These are phyloP conservation scores for Mixornis gularis DNA, from an alignment of 2,113 vertebrate species.

Conservation along the genomic window DNA sequence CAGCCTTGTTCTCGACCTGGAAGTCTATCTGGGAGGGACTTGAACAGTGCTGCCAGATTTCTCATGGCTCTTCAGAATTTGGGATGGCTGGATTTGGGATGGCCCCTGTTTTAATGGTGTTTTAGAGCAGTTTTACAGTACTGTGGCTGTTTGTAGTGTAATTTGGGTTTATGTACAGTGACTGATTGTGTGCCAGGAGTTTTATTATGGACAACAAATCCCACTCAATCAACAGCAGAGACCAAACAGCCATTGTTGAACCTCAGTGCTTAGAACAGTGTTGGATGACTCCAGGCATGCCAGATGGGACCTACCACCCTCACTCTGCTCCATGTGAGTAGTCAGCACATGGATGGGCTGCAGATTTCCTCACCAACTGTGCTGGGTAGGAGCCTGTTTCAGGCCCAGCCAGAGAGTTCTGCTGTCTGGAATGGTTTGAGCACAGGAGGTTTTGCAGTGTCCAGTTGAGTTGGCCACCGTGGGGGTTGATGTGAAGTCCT, in stretches of 20 bases:
- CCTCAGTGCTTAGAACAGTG: neutral
- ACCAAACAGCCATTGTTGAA: neutral
- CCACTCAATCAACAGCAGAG: neutral
- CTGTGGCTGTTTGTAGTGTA: neutral
- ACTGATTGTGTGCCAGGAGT: neutral
- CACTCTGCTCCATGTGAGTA: neutral
- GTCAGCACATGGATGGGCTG: neutral
- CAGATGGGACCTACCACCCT: conserved; percentile 15
- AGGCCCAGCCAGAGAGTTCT: neutral
- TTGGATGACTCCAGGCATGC: neutral
- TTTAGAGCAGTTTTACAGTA: neutral
- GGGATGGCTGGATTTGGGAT: neutral
- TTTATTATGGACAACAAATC: conserved; percentile 7
- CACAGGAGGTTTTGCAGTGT: neutral
- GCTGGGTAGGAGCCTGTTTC: neutral
- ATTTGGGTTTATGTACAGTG: neutral
- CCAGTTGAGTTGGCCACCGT: neutral
- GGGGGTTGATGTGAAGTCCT: neutral
- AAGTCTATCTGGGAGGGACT: neutral
- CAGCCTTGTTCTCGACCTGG: neutral
- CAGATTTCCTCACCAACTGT: neutral
- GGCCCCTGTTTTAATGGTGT: neutral
- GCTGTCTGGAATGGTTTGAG: neutral
- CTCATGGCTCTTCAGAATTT: neutral
- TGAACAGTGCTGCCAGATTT: neutral